Conservation (phyloP, 2,888 invertebrate species). For the Ophion ventricosus region DNA sequence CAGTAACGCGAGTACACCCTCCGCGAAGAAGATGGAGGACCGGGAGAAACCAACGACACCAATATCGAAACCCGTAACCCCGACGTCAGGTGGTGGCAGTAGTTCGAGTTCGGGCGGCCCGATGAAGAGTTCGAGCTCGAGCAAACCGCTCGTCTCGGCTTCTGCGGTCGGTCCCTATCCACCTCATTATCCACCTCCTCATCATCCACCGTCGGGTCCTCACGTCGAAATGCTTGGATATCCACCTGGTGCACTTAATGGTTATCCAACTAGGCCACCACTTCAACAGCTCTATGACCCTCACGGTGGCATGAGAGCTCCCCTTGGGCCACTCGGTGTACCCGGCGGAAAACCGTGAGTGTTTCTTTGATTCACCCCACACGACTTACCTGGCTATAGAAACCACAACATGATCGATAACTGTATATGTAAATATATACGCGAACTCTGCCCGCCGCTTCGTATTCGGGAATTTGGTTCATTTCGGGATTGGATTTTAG, state of each 20-base stretch:
- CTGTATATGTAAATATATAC: neutral
- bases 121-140: constrained; percentile 84
- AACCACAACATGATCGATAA: neutral
- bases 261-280: constrained; percentile 87
- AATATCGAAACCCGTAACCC: constrained; percentile 95
- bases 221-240: constrained; percentile 83
- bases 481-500: too few species aligned
- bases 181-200: constrained; percentile 82
- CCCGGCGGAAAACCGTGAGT: constrained; percentile 95
- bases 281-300: constrained; percentile 88
- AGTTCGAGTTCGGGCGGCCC: constrained; percentile 83
- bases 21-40: constrained; percentile 92
- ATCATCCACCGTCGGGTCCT: constrained; percentile 82
- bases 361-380: constrained; percentile 61
- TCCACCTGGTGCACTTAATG: constrained; percentile 87
- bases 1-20: constrained; percentile 95
- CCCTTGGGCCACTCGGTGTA: constrained; percentile 87
- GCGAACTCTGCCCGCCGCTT: neutral
- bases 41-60: constrained; percentile 95
- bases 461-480: neutral
- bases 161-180: constrained; percentile 82
- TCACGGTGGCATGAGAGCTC: constrained; percentile 88
- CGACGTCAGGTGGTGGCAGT: constrained; percentile 88
- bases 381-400: neutral
- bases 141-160: constrained; percentile 84